Evolutionary conservation across 2,888 invertebrate genomes (phyloP), one percentile per base, ranked within the genome.

Genomic region (Ariolimax columbianus): DNA sequence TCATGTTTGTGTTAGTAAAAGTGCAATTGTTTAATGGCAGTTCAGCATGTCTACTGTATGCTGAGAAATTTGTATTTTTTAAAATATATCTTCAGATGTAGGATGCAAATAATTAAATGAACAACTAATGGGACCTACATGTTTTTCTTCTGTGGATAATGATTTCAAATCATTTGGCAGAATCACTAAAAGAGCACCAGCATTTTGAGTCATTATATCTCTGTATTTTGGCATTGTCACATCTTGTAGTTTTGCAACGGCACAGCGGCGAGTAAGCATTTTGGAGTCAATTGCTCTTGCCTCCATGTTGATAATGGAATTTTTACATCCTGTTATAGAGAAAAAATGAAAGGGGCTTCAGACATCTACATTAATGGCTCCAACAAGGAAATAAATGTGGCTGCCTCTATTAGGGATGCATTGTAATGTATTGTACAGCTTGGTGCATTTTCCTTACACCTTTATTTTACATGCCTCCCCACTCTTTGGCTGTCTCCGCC

Each of bases 251-350:
- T 96, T 96, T 4, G 97, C 96, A 30, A 98, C 96, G 2, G 98
- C 96, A 94, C 98, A 98, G 93, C 98, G 97, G 72, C 98, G 96
- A n/a, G 97, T 96, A 30, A 97, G 97, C 91, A 96, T 96, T 96
- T 97, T 97, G 43, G 97, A 96, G 82, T 96, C 96, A 6, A 98
- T 94, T 0, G 98, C 97, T 89, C 97, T 96, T 17, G 97, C 98
- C 95, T 98, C 98, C 89, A 98, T 95, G 90, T 97, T 98, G 89
- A 98, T 96, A 33, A 96, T 95, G 30, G 98, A 96, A 92, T 96
- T 96, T 88, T 98, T 96, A 93, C 97, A 97, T 89, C 98, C 98
- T 97, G 85, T 55, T 55, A 2, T 84, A 87, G 88, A 55, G 80
- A 80, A 55, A 83, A 66, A 82, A 66, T 11, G 17, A 70, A n/a